These are phyloP conservation scores for Ranitomeya variabilis DNA, from an alignment of 2,113 vertebrate genomes.

Conservation along the genomic window DNA sequence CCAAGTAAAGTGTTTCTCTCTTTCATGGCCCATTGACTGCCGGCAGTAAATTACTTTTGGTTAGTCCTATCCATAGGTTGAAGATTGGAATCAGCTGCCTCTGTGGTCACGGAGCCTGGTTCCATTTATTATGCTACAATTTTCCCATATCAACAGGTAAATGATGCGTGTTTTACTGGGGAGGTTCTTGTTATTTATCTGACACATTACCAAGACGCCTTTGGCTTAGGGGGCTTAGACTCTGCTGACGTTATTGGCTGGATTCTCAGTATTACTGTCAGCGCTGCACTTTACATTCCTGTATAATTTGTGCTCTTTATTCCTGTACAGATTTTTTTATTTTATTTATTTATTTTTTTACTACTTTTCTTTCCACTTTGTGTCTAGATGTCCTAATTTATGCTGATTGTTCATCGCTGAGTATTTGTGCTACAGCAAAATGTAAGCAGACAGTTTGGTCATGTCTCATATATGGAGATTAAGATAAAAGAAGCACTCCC, in stretches of 20 bases:
- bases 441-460: background rate
- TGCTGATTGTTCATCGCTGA: background rate
- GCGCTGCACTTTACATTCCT: background rate
- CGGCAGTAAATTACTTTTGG: constrained; percentile 44
- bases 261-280: background rate
- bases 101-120: background rate
- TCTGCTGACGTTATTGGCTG: background rate
- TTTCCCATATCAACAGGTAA: constrained; percentile 47
- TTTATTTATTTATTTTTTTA: background rate
- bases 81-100: constrained; percentile 50
- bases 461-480: background rate
- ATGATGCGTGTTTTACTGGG: constrained; percentile 36
- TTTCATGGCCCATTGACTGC: constrained; percentile 51
- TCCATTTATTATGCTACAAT: constrained; percentile 29
- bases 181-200: constrained; percentile 17
- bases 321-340: background rate
- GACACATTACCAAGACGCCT: background rate
- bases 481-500: no score
- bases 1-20: constrained; percentile 50
- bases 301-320: background rate
- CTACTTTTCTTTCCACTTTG: no score
- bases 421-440: background rate
- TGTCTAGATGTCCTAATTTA: background rate
- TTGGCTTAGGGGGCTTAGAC: background rate
- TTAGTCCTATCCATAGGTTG: constrained; percentile 29